Conservation (phyloP, 2,113 vertebrate species). For the Psophia crepitans region DNA sequence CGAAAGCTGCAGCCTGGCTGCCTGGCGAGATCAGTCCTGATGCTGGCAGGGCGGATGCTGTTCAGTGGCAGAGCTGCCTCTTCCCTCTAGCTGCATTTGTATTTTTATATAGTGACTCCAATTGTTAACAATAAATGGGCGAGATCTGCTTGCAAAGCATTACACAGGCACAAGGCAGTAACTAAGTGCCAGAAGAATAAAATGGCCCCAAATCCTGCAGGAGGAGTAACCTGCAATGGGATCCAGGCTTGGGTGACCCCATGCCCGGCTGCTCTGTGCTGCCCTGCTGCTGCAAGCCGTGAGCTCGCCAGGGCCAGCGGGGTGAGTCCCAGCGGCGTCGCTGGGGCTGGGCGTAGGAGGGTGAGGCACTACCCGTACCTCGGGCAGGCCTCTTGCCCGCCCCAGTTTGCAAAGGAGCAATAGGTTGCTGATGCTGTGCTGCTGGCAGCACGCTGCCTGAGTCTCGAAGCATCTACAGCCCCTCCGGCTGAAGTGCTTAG, state of each 20-base stretch:
- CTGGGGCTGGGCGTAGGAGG: not conserved
- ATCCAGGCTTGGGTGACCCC: not conserved
- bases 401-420: not conserved
- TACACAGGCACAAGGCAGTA: not conserved
- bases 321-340: not conserved
- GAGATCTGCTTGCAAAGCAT: not conserved
- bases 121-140: not conserved
- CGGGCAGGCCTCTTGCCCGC: not conserved
- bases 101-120: not conserved
- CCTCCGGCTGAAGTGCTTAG: not conserved
- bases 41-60: not conserved
- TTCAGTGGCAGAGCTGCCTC: not conserved
- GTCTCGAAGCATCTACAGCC: not conserved
- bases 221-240: not conserved
- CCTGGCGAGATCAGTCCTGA: not conserved
- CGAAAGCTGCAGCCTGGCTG: not conserved
- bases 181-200: not conserved
- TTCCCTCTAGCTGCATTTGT: not conserved
- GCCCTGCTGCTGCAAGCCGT: not conserved
- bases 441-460: not conserved
- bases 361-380: not conserved
- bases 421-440: not conserved
- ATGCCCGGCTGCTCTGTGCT: not conserved
- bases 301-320: not conserved
- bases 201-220: not conserved